Base-by-base conservation (phyloP, 2,113 vertebrate genomes). In the Sinocyclocheilus anshuiensis region DNA sequence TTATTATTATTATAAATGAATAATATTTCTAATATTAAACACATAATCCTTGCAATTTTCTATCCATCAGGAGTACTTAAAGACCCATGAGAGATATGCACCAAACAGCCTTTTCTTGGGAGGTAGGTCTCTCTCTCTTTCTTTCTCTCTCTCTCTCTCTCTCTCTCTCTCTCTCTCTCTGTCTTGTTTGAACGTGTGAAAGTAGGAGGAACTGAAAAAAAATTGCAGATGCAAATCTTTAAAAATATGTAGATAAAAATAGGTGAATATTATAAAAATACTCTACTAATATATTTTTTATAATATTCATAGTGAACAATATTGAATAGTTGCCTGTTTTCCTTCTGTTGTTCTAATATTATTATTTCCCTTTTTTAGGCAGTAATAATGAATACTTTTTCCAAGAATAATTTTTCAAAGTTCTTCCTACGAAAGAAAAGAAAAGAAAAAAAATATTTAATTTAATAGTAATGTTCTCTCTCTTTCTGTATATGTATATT, bases 41-140 rank as follows among this genome's bases (percentile, higher is more conserved):
- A 71, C 18, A 39, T 20, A 39, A 72, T 22, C 4, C 8, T 5
- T 22, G 18, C 69, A 20, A 48, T 29, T 75, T 86, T 84, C 88
- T 88, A 81, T 92, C 67, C 78, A 59, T 29, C 87, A 99, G 97
- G 94, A 95, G 45, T 48, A 3, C 45, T 1, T 48, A 48, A 48
- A 48, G 45, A 48, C 45, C 45, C 94, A 93, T 20, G 89, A 45
- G 84, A 95, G 92, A 85, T 96, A 96, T 91, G 92, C 90, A 86
- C 88, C 98, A 89, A 92, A 84, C 48, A 94, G 92, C 50, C 91
- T 96, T 88, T 97, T 96, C 87, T 90, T 98, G 88, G 97, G 96
- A 94, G 98, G 97, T 98, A 94, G 94, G 94, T 77, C 85, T 33
- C 18, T 22, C 76, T 18, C 6, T 72, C 12, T 48, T 11, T 24